phyloP scores from a whole-genome alignment of 2,113 vertebrate species.

The Oryzias woworae region DNA sequence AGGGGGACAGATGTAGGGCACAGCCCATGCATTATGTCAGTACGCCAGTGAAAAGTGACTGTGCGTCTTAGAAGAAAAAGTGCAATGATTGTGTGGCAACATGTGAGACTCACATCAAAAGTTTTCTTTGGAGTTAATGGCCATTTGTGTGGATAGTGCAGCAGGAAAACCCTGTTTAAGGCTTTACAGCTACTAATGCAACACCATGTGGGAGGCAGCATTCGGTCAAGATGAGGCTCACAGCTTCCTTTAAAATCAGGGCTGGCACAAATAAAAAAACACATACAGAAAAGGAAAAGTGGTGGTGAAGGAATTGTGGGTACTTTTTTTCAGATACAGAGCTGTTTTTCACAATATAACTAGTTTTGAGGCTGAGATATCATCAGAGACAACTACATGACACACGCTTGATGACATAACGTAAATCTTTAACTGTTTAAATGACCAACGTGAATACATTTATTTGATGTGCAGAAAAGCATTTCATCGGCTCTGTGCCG shows the following conservation, averaged over 20 bases:
- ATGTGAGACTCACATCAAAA: constrained; percentile 2
- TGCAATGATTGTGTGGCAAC: too few species aligned
- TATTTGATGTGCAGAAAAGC: too few species aligned
- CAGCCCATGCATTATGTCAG: constrained; percentile 25
- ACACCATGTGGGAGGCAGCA: constrained; percentile 17
- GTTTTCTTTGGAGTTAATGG: not conserved
- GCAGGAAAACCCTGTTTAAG: constrained; percentile 2
- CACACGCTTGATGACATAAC: too few species aligned
- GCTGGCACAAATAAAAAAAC: not conserved
- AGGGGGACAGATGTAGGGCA: constrained; percentile 50
- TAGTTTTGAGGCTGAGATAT: too few species aligned
- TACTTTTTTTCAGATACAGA: too few species aligned
- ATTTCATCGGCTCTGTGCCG: too few species aligned
- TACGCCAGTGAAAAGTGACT: constrained; percentile 12
- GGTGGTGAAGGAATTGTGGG: too few species aligned
- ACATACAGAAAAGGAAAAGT: not conserved
- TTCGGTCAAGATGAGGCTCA: too few species aligned
- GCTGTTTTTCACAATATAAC: too few species aligned
- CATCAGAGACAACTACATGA: too few species aligned
- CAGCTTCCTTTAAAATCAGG: constrained; percentile 16
- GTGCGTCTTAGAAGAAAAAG: not conserved
- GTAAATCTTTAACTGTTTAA: too few species aligned
- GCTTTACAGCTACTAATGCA: constrained; percentile 22
- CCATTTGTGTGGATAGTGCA: not conserved
- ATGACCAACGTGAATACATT: too few species aligned